A percentile compares a stretch with the other conserved stretches of the same genome.
Evolutionary conservation across 2,888 invertebrate genomes (phyloP).

Genomic region (Hoplodrina blanda): DNA sequence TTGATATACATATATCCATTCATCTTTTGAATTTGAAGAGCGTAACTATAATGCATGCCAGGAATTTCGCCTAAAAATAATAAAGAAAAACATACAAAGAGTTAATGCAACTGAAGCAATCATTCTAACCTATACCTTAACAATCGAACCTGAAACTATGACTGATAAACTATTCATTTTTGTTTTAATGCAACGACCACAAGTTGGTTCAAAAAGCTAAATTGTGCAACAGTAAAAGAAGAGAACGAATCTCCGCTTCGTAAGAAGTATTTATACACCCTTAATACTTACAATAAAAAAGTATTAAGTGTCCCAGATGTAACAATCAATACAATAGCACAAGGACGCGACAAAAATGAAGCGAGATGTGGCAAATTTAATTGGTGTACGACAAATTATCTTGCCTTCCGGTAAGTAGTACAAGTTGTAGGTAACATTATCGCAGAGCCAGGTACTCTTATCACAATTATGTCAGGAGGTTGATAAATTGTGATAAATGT

Average conservation of each 20-base stretch:
- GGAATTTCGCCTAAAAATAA: too few species aligned
- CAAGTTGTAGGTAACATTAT: conserved; percentile 22
- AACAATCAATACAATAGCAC: neutral
- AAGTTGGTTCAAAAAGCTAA: neutral
- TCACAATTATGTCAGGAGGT: conserved; percentile 62
- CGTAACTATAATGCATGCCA: neutral
- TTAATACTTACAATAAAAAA: too few species aligned
- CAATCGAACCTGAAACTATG: too few species aligned
- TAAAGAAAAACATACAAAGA: too few species aligned
- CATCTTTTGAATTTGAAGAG: neutral
- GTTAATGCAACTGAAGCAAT: too few species aligned
- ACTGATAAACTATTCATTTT: neutral
- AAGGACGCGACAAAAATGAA: neutral
- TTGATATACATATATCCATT: neutral
- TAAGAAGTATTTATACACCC: too few species aligned
- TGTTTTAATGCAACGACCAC: neutral
- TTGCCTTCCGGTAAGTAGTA: conserved; percentile 28
- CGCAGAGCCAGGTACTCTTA: conserved; percentile 42
- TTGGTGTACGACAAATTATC: neutral
- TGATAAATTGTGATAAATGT: conserved; percentile 64
- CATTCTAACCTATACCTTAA: too few species aligned
- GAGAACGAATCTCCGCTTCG: too few species aligned
- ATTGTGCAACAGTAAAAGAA: neutral
- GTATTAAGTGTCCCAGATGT: neutral
- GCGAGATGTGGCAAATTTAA: neutral